Base-by-base conservation (phyloP, 2,113 vertebrate species). In the Gopherus evgoodei region DNA sequence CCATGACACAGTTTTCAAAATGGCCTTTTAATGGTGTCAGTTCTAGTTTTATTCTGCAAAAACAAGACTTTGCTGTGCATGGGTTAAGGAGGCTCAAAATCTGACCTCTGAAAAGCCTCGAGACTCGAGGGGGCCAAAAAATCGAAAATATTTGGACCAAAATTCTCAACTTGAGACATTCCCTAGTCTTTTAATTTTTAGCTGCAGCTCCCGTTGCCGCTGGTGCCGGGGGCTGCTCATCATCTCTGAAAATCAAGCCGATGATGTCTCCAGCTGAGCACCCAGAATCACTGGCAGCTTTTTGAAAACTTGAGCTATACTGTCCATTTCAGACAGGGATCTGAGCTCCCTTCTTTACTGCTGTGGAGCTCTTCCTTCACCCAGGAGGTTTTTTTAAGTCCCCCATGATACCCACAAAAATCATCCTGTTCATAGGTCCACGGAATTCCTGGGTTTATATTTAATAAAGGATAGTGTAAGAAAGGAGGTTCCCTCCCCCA, bases 291-390 rank as follows among this genome's bases (percentile, higher is more conserved):
- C 38, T n/a, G 35, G 9, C 88, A 44, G 35, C 29, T 91, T 91
- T 62, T 44, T 6, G 49, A 4, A 5, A 17, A 7, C 50, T 35
- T 47, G 82, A 22, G 2, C 31, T 19, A 1, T 1, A 31, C 1
- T 21, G 0, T 50, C 38, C 9, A 0, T 84, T 86, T 59, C 56
- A 88, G 78, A 44, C 29, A 19, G 1, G 0, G 27, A 1, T 10
- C 22, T 47, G 38, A 21, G 2, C 52, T 69, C 42, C 53, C 42
- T 44, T 57, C 47, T 82, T 85, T 76, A 29, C 59, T 78, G 94
- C n/a, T 91, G 27, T n/a, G 29, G 78, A 5, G 14, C 24, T 38
- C 14, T 38, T 24, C 13, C 31, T 31, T 27, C 6, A n/a, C 11
- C 5, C 86, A 81, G 42, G 84, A 87, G 4, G 7, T 1, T 54